Evolutionary conservation across 2,888 invertebrate species (phyloP), one percentile per base, ranked within the genome.

Genomic region (Tricholauxania praeusta): DNA sequence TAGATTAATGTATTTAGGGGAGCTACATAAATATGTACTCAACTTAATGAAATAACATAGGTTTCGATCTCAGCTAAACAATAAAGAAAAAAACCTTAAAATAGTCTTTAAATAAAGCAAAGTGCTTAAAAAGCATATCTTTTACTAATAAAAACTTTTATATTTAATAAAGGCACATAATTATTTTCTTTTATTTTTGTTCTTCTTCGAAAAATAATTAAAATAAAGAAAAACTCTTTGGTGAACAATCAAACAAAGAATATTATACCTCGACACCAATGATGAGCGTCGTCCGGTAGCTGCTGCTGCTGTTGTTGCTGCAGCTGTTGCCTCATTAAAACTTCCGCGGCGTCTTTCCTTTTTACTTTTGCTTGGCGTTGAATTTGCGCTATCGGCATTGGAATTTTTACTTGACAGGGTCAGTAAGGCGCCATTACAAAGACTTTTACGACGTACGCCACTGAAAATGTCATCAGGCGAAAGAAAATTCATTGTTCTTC

Each of bases 241-340:
- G 28, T 8, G 2, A 10, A 39, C 39, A 39, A 39, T 39, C 39
- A 39, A 39, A 39, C 39, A 39, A 39, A 39, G 12, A 47, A 49
- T 12, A 39, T 17, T 63, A 55, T 86, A 89, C 89, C 89, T 89
- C 79, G 87, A 84, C 65, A 89, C 88, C 72, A 89, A 80, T 68
- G 89, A 89, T 12, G 88, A 86, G 72, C 89, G 82, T 39, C 89
- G 82, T 74, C 84, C 87, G 73, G 72, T 75, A 74, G 73, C 76
- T 39, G 76, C 74, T 67, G 77, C 74, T 57, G 67, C 67, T 14
- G 48, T 65, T 15, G 70, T 67, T 71, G 72, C 66, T 3, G 67
- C n/a, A 15, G 73, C 83, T 39, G 75, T 80, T 28, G 81, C 75
- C 60, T 85, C 85, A 82, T 84, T 86, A 71, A 84, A 85, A 78